A percentile compares a stretch with the other conserved stretches of the same genome.
Conservation (phyloP, 2,113 vertebrate species). For the Cololabis saira region DNA sequence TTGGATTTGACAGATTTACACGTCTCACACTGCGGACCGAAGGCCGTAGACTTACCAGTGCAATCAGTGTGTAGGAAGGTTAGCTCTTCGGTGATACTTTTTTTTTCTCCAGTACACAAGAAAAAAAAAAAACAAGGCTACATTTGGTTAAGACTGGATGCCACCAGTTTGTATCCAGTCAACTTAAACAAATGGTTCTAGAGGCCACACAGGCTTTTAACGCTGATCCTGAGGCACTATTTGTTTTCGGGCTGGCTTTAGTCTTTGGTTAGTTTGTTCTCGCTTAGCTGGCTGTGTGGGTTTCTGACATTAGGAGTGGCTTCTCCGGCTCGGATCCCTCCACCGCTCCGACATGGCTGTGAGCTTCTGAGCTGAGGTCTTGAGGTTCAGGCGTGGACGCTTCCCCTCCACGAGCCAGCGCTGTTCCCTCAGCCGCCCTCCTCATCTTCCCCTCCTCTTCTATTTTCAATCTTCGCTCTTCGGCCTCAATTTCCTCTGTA, state of each 20-base stretch:
- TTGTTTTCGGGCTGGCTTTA: conserved; percentile 66
- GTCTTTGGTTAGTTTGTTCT: conserved; percentile 69
- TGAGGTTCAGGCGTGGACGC: conserved; percentile 72
- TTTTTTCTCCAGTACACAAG: conserved; percentile 26
- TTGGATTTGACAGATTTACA: conserved; percentile 46
- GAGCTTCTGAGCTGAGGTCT: conserved; percentile 60
- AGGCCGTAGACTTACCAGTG: conserved; percentile 46
- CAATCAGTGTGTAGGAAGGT: conserved; percentile 24
- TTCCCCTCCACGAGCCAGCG: conserved; percentile 28
- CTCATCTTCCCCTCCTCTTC: conserved; percentile 77
- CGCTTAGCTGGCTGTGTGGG: conserved; percentile 73
- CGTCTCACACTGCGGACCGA: conserved; percentile 20
- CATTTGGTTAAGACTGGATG: conserved; percentile 35
- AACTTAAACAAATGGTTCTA: conserved; percentile 54
- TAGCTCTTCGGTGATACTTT: conserved; percentile 41
- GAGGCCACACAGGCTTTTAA: conserved; percentile 64
- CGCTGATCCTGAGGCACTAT: conserved; percentile 74
- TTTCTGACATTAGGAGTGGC: conserved; percentile 64
- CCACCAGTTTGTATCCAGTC: conserved; percentile 41
- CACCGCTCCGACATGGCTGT: conserved; percentile 34
- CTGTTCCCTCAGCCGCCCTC: conserved; percentile 7
- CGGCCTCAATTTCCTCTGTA: conserved; percentile 96
- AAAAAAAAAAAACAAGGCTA: conserved; percentile 30
- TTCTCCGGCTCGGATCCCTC: conserved; percentile 53
- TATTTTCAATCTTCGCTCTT: conserved; percentile 87